Base-by-base conservation (phyloP, 1,140 invertebrate genomes). In the Macrostomum lignano region DNA sequence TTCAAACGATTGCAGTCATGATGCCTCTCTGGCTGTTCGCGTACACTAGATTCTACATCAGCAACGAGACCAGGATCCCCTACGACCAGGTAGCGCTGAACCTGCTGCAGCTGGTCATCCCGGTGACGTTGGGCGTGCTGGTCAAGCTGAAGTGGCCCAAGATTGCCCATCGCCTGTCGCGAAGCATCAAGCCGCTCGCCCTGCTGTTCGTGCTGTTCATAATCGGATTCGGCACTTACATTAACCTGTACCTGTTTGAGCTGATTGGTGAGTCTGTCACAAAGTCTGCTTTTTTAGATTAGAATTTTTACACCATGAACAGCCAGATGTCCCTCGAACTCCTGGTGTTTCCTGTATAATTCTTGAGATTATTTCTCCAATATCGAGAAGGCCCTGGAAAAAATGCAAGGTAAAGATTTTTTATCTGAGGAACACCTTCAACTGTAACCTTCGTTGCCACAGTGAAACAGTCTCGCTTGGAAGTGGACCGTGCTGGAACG, bases 21-120 rank as follows among this genome's bases (percentile, higher is more conserved):
- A 82, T 88, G 66, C 79, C 79, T 0, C 48, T 77, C 2, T 88
- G 81, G 81, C 58, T 79, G 7, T 74, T 79, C 44, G 73, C 74
- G 0, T 65, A 23, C 17, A 17, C 21, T 5, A 24, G 17, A 10
- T 13, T 38, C 2, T n/a, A 37, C 44, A 55, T 62, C 1, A 60
- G 66, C 38, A 71, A 65, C 0, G 56, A 69, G 33, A 62, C 81
- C 3, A 53, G 49, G 19, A 68, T 84, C 11, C 81, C 81, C 0
- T 84, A 81, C 46, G 37, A 40, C 1, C 68, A 69, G 10, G 76
- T 88, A 32, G 67, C 67, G 0, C 59, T 48, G 2, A 67, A 73
- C 42, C 70, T 78, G 1, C 43, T 69, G 15, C 66, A 67, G 1
- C 64, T 88, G n/a, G 51, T 84, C 2, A 52, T 82, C 24, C 79